Base-by-base conservation (phyloP, 1,140 invertebrate species). In the Ylistrum balloti region DNA sequence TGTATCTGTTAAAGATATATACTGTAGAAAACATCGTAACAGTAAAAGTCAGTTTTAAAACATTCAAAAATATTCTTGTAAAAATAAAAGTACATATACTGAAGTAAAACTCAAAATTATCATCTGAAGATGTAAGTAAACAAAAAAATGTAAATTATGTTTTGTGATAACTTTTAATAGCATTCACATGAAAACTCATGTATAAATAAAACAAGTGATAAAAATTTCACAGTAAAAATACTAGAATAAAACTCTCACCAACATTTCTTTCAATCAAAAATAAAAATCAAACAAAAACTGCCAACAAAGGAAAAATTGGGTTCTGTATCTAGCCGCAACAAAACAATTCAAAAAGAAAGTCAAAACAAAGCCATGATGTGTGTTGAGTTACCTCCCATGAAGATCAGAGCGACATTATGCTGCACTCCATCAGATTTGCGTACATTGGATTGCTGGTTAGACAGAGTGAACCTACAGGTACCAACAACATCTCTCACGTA, bases 361-460 rank as follows among this genome's bases (percentile, higher is more conserved):
- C 56, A 22, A 74, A n/a, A 74, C 17, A 17, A 74, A 74, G 56
- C 22, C 22, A 28, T 74, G 56, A 74, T 74, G 56, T 74, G 56
- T 74, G 56, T 74, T 7, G 56, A 74, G 56, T 74, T 74, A 74
- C 56, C 56, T 74, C 56, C 56, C 56, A n/a, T 74, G 56, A 28
- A 5, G 9, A 74, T 74, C 56, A 74, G 56, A 74, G 56, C 2
- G 56, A 74, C 56, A 74, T 74, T n/a, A 74, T 74, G 56, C 56
- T 74, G 56, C 56, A 74, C n/a, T 74, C 56, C 56, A 74, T 74
- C 56, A 74, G 56, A 74, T 74, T 74, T 7, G 56, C 56, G 22
- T 74, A 74, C 56, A 74, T 74, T 74, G 56, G 56, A 74, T 74
- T 74, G n/a, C 22, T 74, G 56, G 56, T 74, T 74, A 74, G 56